Evolutionary conservation across 2,797 vertebrate genomes (phyloP), one percentile per base, ranked within the genome.

Genomic region (Pseudotriccus pelzelni): DNA sequence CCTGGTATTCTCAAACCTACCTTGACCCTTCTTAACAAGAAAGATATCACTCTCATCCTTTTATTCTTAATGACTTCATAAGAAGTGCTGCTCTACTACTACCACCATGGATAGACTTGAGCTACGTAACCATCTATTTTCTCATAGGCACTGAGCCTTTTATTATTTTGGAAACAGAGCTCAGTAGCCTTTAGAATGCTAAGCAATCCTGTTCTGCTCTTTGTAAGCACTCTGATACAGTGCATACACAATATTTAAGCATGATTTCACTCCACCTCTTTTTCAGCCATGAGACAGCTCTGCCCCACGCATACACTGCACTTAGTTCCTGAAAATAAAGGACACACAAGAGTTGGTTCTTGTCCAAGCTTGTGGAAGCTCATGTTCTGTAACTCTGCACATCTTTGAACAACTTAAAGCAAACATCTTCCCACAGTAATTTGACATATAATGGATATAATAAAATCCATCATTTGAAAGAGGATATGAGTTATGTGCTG

Each of bases 381-480:
- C 25, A 74, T 60, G 9, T 5, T 68, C 28, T 59, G 11, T 58
- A 60, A 30, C 21, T 43, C n/a, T 87, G 12, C 47, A 23, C 76
- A 56, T 78, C 64, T 93, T 28, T 79, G 50, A 77, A 64, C 8
- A 16, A 83, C 43, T 64, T 55, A 79, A 30, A 94, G 80, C 55
- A 94, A 78, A 37, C 6, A 47, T 64, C 36, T 94, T 74, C n/a
- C 67, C 77, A 84, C 53, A 68, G 74, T 93, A 94, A 97, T 96
- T 97, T 92, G 92, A 64, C 37, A 41, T 88, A 66, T 75, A 75
- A 93, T 67, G 68, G 73, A 47, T n/a, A 88, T 50, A 81, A 94
- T 39, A 95, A 96, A 96, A 94, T 92, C 70, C 43, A 91, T 95
- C 53, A 25, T 13, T 2, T 64, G 84, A 94, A 89, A 76, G 64